phyloP scores from a whole-genome alignment of 2,888 invertebrate genomes.

The Acrocera orbiculus region DNA sequence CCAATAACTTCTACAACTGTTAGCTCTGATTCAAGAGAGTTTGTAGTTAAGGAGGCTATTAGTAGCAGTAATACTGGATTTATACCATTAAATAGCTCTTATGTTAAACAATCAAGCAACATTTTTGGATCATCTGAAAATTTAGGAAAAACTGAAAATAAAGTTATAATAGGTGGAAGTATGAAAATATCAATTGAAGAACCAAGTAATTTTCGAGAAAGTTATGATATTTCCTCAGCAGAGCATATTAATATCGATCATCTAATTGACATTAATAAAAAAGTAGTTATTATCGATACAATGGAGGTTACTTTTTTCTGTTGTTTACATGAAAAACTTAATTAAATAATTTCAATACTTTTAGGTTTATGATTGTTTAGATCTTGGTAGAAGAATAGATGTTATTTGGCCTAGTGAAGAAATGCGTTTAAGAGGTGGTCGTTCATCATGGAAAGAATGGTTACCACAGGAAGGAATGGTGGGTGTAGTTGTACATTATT shows the following conservation, averaged over 20 bases:
- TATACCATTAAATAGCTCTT: conserved; percentile 11
- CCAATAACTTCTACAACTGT: conserved; percentile 16
- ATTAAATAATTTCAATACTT: not conserved
- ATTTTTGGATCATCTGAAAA: conserved; percentile 6
- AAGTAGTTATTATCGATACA: conserved; percentile 30
- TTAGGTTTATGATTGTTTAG: conserved; percentile 76
- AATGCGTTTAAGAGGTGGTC: conserved; percentile 71
- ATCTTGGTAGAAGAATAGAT: conserved; percentile 74
- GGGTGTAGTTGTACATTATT: conserved; percentile 82
- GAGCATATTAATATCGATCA: too few species aligned
- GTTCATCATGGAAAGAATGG: conserved; percentile 83
- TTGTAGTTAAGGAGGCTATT: conserved; percentile 6
- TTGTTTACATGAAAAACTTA: not conserved
- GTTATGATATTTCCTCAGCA: too few species aligned
- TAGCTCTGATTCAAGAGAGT: conserved; percentile 9
- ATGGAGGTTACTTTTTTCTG: conserved; percentile 21
- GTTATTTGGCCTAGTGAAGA: conserved; percentile 91
- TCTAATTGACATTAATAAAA: conserved; percentile 25
- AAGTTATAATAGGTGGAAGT: too few species aligned
- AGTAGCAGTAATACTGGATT: conserved; percentile 9
- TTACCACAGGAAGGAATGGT: conserved; percentile 82
- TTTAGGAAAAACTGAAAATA: conserved; percentile 4
- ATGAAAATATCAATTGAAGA: too few species aligned
- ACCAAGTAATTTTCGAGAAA: too few species aligned
- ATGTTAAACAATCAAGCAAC: conserved; percentile 6